Base-by-base conservation (phyloP, 2,113 vertebrate species). In the Anarhynchus alexandrinus region DNA sequence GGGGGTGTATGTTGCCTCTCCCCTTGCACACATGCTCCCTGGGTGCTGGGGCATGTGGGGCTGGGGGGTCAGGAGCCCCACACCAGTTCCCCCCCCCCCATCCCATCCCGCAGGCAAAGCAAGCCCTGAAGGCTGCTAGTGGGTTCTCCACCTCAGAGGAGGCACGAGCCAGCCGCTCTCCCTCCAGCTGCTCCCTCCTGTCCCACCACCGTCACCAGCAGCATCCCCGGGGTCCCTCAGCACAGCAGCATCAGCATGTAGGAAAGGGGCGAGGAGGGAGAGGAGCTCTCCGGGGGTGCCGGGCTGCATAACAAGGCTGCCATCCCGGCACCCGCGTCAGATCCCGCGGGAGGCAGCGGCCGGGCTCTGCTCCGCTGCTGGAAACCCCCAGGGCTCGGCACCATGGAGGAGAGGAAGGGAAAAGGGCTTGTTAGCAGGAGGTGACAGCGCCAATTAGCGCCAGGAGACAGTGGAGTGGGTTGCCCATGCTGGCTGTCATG, bases 171-270 rank as follows among this genome's bases (percentile, higher is more conserved):
- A 9, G 74, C 78, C 61, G 78, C 76, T 23, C 10, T 97, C 95
- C 95, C 97, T 76, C 20, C 0, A 15, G 90, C 45, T 80, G 65
- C 87, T 88, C 82, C 93, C 97, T 97, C 89, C 96, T 26, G 38
- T 95, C 92, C 86, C 95, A 96, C 61, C 96, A 93, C 92, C 25
- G 25, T 98, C 97, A 98, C 86, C 42, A 43, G 81, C 49, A 42
- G 34, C 58, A 65, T 94, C 96, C 92, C 91, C 8, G 43, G 95
- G 54, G 55, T 93, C 95, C 95, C 94, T 57, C 2, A 1, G 57
- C 83, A 79, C 4, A 47, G 82, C 83, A 76, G 74, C 5, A 0
- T 34, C 62, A 62, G 69, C 1, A 2, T 6, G 4, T 15, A 70
- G 72, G 66, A n/a, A 61, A 23, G 52, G 54, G 47, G 36, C 8